Base-by-base conservation (phyloP, 2,113 vertebrate species). In the Nettapus auritus region DNA sequence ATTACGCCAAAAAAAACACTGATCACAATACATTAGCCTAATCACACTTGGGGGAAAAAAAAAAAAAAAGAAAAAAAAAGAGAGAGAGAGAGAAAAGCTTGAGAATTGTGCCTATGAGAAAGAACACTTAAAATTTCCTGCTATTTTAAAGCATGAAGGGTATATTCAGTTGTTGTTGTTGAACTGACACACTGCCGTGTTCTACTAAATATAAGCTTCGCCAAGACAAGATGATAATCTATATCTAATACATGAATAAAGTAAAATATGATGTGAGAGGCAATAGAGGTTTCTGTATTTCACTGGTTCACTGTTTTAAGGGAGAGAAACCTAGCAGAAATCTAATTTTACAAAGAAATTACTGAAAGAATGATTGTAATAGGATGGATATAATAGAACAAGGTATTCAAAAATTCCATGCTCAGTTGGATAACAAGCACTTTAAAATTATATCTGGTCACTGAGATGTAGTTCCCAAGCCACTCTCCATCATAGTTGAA, bases 291-390 rank as follows among this genome's bases (percentile, higher is more conserved):
- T 90, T 91, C 93, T 92, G 70, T 71, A 91, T 75, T 91, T 97
- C 91, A 95, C 80, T 93, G 95, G 90, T 97, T 98, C 96, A 93
- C 75, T 97, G 97, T 91, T 97, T 97, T 96, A 93, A 52, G 20
- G 80, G 89, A 97, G 78, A 97, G 88, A 93, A 97, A 95, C 34
- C 82, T 81, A 94, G 81, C 77, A 96, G 94, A 98, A 97, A 98
- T 97, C 96, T 98, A 97, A 98, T 98, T 98, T 98, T 98, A 98
- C 95, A 97, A 97, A 94, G 91, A 97, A 98, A 98, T 97, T 97
- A 84, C 92, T 96, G 75, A 96, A 97, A 97, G 96, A 98, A 97
- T 96, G 74, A 90, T 96, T 97, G 92, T 95, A 97, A 96, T 96
- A 97, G 94, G 96, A 97, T 89, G 84, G 75, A 93, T 94, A 93